Percentiles rank a stretch among this genome's conserved stretches.
Conservation (phyloP, 2,113 vertebrate species). For the Callocephalon fimbriatum region DNA sequence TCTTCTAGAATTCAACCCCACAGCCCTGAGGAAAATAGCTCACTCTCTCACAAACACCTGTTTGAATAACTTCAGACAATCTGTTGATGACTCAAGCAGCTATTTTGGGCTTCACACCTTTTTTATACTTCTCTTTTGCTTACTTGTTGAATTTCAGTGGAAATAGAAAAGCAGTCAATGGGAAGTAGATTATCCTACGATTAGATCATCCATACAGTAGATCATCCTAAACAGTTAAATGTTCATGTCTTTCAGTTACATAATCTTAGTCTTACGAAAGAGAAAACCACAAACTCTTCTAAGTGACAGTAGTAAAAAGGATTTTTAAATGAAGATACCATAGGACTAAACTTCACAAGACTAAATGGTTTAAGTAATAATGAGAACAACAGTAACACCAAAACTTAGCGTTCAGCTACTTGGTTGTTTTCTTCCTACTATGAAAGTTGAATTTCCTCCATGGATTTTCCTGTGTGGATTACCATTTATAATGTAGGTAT, state of each 20-base stretch:
- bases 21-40: not conserved
- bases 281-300: not conserved
- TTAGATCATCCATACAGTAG: not conserved
- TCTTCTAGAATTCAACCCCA: not conserved
- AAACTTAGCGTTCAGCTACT: not conserved
- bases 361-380: not conserved
- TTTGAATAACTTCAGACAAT: constrained; percentile 50
- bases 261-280: not conserved
- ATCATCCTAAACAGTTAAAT: not conserved
- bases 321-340: not conserved
- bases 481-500: not conserved
- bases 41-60: constrained; percentile 14
- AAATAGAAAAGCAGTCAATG: constrained; percentile 1
- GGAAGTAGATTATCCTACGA: not conserved
- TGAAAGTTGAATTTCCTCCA: not conserved
- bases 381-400: not conserved
- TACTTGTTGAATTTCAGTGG: constrained; percentile 16
- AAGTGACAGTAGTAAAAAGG: not conserved
- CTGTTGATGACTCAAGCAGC: constrained; percentile 53
- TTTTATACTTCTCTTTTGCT: not conserved
- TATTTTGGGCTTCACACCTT: constrained; percentile 38
- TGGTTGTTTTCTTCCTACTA: not conserved
- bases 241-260: not conserved
- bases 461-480: not conserved
- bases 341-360: not conserved